A percentile compares a stretch with the other conserved stretches of the same genome.
These are phyloP conservation scores for Cantharis rufa DNA, from an alignment of 2,888 invertebrate species.

Conservation along the genomic window DNA sequence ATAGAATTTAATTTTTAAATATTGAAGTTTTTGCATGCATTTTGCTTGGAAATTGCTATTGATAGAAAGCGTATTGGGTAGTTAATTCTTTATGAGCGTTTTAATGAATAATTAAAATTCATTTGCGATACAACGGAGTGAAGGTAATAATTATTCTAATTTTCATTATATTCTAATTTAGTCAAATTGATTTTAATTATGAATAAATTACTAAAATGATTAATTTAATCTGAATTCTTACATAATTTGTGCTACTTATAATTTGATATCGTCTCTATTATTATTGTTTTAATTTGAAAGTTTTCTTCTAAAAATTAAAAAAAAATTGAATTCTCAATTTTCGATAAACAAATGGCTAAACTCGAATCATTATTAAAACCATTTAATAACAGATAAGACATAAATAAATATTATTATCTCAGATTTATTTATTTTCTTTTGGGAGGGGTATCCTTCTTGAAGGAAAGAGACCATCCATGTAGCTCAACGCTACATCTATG, in stretches of 20 bases:
- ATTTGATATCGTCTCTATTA: not conserved
- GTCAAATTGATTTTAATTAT: not conserved
- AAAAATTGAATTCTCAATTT: too few species aligned
- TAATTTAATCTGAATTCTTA: not conserved
- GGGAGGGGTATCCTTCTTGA: too few species aligned
- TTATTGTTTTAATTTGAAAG: not conserved
- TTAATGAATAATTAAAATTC: conserved; percentile 1
- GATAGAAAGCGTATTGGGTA: not conserved
- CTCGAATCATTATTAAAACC: too few species aligned
- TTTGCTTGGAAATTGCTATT: not conserved
- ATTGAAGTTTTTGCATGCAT: not conserved
- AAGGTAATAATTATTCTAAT: not conserved
- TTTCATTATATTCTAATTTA: not conserved
- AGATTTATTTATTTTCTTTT: too few species aligned
- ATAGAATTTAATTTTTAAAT: not conserved
- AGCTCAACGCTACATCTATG: too few species aligned
- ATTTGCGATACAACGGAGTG: not conserved
- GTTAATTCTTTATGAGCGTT: not conserved
- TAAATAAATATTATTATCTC: too few species aligned
- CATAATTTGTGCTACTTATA: not conserved
- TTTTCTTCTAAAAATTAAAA: too few species aligned
- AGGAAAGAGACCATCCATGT: too few species aligned
- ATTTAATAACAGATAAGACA: too few species aligned
- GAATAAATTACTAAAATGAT: not conserved
- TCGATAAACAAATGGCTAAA: too few species aligned